Evolutionary conservation across 2,113 vertebrate species (phyloP).

Genomic region (Sebastes schlegelii): DNA sequence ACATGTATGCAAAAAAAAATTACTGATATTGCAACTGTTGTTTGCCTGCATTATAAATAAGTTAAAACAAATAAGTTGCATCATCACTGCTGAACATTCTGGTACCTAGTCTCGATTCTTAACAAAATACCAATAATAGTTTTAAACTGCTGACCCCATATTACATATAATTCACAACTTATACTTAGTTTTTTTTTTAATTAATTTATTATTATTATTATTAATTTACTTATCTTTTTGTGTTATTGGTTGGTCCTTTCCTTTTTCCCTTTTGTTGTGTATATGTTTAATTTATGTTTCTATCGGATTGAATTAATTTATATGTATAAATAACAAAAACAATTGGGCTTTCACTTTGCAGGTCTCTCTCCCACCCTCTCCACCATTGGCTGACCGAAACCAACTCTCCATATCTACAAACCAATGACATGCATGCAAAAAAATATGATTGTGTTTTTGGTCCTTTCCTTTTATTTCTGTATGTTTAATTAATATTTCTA

Average conservation of each 20-base stretch:
- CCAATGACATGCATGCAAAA: constrained; percentile 19
- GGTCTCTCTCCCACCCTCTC: neutral
- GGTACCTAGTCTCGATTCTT: neutral
- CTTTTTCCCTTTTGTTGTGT: no score
- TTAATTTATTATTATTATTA: no score
- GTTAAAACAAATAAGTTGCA: neutral
- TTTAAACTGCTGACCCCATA: no score
- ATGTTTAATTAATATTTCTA: no score
- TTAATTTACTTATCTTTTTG: no score
- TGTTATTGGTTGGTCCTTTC: no score
- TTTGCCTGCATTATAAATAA: neutral
- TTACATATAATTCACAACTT: no score
- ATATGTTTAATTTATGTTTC: no score
- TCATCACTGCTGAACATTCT: neutral
- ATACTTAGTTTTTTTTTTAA: no score
- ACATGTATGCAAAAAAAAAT: neutral
- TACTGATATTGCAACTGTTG: constrained; percentile 20
- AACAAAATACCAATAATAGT: no score
- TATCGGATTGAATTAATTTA: no score
- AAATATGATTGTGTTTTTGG: neutral
- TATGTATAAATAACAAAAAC: neutral
- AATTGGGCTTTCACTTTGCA: constrained; percentile 51
- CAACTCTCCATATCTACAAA: constrained; percentile 41
- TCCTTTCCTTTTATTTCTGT: no score
- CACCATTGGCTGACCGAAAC: constrained; percentile 56